phyloP scores from a whole-genome alignment of 2,797 vertebrate species.

The Danio aesculapii region DNA sequence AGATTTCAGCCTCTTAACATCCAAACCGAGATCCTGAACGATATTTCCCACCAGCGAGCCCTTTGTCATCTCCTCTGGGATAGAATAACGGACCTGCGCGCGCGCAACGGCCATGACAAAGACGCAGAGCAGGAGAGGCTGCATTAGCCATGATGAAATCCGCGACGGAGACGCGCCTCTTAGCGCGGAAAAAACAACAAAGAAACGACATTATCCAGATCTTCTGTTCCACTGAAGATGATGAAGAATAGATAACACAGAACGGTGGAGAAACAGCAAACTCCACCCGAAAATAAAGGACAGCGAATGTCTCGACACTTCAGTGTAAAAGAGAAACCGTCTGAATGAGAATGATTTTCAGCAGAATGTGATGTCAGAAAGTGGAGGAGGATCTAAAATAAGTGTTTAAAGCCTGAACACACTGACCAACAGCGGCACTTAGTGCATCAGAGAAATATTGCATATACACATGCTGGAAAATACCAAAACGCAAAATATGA shows the following conservation, averaged over 20 bases:
- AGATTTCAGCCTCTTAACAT: slow-evolving; percentile 66
- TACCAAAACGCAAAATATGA: neutral
- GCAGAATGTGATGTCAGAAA: slow-evolving; percentile 39
- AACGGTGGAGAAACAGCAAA: neutral
- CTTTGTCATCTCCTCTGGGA: slow-evolving; percentile 72
- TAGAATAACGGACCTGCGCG: slow-evolving; percentile 70
- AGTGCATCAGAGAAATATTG: slow-evolving; percentile 61
- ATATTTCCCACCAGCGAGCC: slow-evolving; percentile 74
- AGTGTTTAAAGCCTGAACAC: neutral
- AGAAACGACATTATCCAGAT: slow-evolving; percentile 34
- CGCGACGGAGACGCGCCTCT: slow-evolving; percentile 2
- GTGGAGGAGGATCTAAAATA: slow-evolving; percentile 15
- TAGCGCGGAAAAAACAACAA: neutral
- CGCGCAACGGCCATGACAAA: slow-evolving; percentile 47
- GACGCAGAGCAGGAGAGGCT: slow-evolving; percentile 26
- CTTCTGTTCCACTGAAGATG: neutral
- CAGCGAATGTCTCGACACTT: neutral
- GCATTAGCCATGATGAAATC: slow-evolving; percentile 36
- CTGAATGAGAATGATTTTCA: neutral
- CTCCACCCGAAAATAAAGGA: neutral
- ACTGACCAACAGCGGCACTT: slow-evolving; percentile 77
- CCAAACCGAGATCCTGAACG: slow-evolving; percentile 71
- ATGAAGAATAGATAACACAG: neutral
- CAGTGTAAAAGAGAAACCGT: neutral
- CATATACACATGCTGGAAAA: slow-evolving; percentile 45